Evolutionary conservation across 2,888 invertebrate species (phyloP), one percentile per base, ranked within the genome.

Genomic region (Prenolepis imparis): DNA sequence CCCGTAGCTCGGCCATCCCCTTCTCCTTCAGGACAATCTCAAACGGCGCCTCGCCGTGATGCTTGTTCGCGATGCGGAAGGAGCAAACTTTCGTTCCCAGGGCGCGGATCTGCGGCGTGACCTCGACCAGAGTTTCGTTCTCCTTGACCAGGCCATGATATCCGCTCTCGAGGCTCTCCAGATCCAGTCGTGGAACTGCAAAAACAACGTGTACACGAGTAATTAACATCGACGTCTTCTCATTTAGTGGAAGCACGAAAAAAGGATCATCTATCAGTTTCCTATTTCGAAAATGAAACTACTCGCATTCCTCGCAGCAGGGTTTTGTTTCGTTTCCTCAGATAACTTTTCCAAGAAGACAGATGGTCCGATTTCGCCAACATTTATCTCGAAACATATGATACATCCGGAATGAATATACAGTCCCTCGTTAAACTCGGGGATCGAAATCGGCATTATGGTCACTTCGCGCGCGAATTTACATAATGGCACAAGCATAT

Each of bases 21-120:
- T 97, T 97, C 81, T 96, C 96, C 94, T 97, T 96, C 95, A 97
- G 96, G 92, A 97, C 96, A 91, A 98, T 97, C 96, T 97, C 97
- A 94, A 98, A 98, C n/a, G 98, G 98, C 87, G 98, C 98, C 94
- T 98, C 98, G 84, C 98, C 98, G 95, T 98, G 98, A 94, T 98
- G 98, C 94, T 98, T 98, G 95, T 98, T 98, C 84, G 98, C 97
- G 91, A 98, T 98, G 92, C 97, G 97, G 96, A 98, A 98, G 93
- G 97, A 97, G 95, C 98, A 98, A 87, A 98, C 97, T 86, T 95
- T 95, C 59, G 90, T 91, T 66, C 98, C 98, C 64, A 97, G 95
- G 75, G 98, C 98, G 92, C 98, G 96, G 94, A 98, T 98, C 90
- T 97, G 96, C n/a, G 98, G 98, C 86, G 98, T 98, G 92, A 98